These are phyloP conservation scores for Malthinus seriepunctatus DNA, from an alignment of 2,888 invertebrate species.

Conservation along the genomic window DNA sequence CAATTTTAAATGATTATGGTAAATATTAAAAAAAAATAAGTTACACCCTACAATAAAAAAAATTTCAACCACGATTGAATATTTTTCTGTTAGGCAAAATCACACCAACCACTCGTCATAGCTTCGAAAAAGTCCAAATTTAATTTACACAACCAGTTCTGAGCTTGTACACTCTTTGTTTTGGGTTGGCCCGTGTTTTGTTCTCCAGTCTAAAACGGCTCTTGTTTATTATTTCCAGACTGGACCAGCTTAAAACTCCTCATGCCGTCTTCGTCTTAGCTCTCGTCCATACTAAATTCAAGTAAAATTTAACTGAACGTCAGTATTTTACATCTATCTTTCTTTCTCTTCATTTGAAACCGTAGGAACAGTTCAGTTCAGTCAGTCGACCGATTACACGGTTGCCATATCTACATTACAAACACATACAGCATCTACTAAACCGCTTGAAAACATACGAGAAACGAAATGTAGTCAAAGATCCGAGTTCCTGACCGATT, in stretches of 20 bases:
- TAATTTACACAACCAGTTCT: slow-evolving; percentile 55
- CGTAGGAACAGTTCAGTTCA: slow-evolving; percentile 25
- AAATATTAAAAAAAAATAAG: too few species aligned
- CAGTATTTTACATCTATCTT: slow-evolving; percentile 32
- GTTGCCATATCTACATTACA: slow-evolving; percentile 42
- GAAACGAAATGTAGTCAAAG: slow-evolving; percentile 12
- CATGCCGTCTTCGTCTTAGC: slow-evolving; percentile 23
- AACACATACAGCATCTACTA: slow-evolving; percentile 40
- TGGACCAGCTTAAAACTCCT: slow-evolving; percentile 40
- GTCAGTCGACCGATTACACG: slow-evolving; percentile 40
- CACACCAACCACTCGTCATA: slow-evolving; percentile 29
- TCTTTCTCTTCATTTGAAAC: slow-evolving; percentile 16
- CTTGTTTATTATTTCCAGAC: slow-evolving; percentile 52
- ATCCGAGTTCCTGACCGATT: slow-evolving; percentile 25
- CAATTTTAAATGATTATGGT: too few species aligned
- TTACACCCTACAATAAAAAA: too few species aligned
- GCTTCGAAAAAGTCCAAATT: slow-evolving; percentile 47
- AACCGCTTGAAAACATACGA: slow-evolving; percentile 46
- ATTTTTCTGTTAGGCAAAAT: slow-evolving; percentile 23
- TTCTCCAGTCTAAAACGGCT: slow-evolving; percentile 52
- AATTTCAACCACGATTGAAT: neutral
- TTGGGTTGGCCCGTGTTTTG: slow-evolving; percentile 51
- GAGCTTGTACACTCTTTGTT: slow-evolving; percentile 48
- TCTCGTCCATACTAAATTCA: neutral
- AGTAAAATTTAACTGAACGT: slow-evolving; percentile 9